These are phyloP conservation scores for Cyprinus carpio DNA, from an alignment of 2,113 vertebrate genomes.

Conservation along the genomic window DNA sequence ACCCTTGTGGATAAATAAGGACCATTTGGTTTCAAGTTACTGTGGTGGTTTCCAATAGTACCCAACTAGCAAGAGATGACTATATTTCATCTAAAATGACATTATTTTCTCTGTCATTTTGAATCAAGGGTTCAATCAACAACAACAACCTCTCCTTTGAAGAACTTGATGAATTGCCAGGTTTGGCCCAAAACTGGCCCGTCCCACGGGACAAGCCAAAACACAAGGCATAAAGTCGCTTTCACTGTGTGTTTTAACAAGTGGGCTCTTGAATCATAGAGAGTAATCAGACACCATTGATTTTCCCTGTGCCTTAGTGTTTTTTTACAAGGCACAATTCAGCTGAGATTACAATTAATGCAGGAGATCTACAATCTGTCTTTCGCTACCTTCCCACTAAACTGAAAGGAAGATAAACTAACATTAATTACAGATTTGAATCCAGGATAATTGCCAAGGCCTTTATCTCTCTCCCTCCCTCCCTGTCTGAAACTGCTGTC, in stretches of 20 bases:
- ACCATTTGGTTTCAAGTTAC: neutral
- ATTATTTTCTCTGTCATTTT: neutral
- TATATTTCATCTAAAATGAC: neutral
- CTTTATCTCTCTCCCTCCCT: constrained; percentile 49
- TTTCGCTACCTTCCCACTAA: neutral
- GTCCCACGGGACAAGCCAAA: neutral
- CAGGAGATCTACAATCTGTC: constrained; percentile 28
- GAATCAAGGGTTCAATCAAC: constrained; percentile 19
- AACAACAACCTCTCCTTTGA: neutral
- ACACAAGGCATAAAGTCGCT: neutral
- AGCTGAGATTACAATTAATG: constrained; percentile 27
- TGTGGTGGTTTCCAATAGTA: neutral
- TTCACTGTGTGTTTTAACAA: constrained; percentile 1
- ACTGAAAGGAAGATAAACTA: constrained; percentile 43
- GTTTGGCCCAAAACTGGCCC: neutral
- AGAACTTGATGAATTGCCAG: constrained; percentile 6
- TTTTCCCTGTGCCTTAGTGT: constrained; percentile 11
- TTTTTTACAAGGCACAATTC: constrained; percentile 19
- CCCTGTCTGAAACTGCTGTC: neutral
- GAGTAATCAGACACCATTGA: constrained; percentile 46
- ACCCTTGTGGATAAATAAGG: neutral
- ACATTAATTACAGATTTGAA: constrained; percentile 51
- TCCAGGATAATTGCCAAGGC: constrained; percentile 57
- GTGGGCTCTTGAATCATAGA: constrained; percentile 14
- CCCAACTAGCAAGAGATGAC: neutral